A percentile compares a stretch with the other conserved stretches of the same genome.
phyloP scores from a whole-genome alignment of 1,140 invertebrate genomes.

The Venturia canescens region DNA sequence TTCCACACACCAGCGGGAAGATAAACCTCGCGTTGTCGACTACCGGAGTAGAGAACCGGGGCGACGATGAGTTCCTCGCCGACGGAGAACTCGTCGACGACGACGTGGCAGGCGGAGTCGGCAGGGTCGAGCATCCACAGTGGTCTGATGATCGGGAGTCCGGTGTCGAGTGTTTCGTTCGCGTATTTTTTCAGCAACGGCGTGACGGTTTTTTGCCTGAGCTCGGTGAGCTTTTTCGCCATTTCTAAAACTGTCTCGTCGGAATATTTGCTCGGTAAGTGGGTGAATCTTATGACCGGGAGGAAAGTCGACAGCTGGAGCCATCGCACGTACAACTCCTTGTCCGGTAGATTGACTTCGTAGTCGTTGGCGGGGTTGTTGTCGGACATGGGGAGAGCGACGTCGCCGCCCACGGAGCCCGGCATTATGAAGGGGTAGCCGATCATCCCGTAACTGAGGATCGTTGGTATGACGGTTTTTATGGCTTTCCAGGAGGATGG shows the following conservation, averaged over 20 bases:
- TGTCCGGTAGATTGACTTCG: conserved; percentile 83
- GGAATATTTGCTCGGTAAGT: conserved; percentile 91
- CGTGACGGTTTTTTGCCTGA: conserved; percentile 87
- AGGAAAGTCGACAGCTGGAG: conserved; percentile 95
- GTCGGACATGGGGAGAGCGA: conserved; percentile 79
- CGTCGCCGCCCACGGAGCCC: conserved; percentile 94
- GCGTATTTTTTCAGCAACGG: conserved; percentile 87
- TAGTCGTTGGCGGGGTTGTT: conserved; percentile 78
- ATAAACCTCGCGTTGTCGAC: conserved; percentile 83
- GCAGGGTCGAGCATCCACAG: conserved; percentile 94
- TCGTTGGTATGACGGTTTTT: conserved; percentile 89
- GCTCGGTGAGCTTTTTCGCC: conserved; percentile 84
- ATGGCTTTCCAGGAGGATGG: conserved; percentile 93
- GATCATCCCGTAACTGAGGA: conserved; percentile 90
- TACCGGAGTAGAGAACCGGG: conserved; percentile 86
- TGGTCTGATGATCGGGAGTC: conserved; percentile 90
- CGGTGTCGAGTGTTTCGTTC: conserved; percentile 85
- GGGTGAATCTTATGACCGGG: conserved; percentile 92
- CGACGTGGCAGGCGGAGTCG: conserved; percentile 86
- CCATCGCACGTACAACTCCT: conserved; percentile 95
- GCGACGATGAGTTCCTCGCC: conserved; percentile 95
- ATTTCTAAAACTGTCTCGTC: conserved; percentile 86
- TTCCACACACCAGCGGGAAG: conserved; percentile 93
- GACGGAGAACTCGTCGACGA: conserved; percentile 93
- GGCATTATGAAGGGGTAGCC: conserved; percentile 96